Evolutionary conservation across 2,888 invertebrate species (phyloP), one percentile per base, ranked within the genome.

Genomic region (Gari tellinella): DNA sequence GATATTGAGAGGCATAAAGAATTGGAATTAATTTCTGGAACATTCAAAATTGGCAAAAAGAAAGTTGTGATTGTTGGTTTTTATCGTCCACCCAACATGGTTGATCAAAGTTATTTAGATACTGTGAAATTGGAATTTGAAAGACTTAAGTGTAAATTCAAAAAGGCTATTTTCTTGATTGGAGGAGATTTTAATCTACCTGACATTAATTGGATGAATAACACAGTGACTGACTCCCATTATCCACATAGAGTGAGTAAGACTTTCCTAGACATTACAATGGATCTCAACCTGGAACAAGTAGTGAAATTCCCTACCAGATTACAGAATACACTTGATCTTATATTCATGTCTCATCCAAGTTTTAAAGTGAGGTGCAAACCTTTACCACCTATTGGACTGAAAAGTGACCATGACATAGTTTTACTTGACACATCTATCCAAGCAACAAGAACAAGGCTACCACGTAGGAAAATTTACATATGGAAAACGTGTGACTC

Each of bases 181-280:
- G 58, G 48, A 17, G 58, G 48, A 1, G 58, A 58, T 17, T 58
- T 58, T 31, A 58, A 58, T 31, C 17, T 46, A 17, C 58, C 45
- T 45, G 58, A 58, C 23, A 58, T 48, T 7, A 37, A 58, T 21
- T 58, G 57, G 57, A 45, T 45, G 5, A 45, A 4, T 26, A 43
- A n/a, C 23, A 12, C 46, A n/a, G 17, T 45, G 12, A 21, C 5
- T 19, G 48, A 48, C 14, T 19, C 2, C 19, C 48, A 48, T 4
- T 48, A 48, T 14, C 48, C 48, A 4, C 23, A 48, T 21, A 2
- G 48, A 7, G 48, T 48, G 3, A 48, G 48, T 14, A 48, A 21
- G 19, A 48, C 48, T 3, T 48, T 48, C 23, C 21, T 48, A 7
- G 48, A 48, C 14, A 21, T 48, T 14, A 19, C 48, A 7, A n/a